phyloP scores from a whole-genome alignment of 2,113 vertebrate genomes.

The Probosciger aterrimus region DNA sequence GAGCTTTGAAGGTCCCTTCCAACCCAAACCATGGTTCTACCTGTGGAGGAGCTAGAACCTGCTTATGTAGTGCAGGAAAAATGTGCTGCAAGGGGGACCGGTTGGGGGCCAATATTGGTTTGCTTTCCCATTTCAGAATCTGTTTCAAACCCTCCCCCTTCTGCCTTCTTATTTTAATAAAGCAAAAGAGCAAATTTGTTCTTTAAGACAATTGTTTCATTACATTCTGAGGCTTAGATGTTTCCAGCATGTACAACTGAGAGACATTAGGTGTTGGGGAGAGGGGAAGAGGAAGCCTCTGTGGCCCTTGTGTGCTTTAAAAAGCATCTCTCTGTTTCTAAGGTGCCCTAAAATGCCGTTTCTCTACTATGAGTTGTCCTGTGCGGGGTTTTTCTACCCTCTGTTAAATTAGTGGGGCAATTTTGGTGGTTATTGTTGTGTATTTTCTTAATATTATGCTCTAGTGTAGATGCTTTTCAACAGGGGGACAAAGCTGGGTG shows the following conservation, averaged over 20 bases:
- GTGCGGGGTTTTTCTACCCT: not conserved
- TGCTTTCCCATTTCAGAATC: not conserved
- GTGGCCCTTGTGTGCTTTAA: not conserved
- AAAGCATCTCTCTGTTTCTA: slow-evolving; percentile 50
- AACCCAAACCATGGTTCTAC: not conserved
- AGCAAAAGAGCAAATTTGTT: not conserved
- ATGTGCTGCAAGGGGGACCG: not conserved
- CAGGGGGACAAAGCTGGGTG: not conserved
- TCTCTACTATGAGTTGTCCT: not conserved
- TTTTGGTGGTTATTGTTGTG: not conserved
- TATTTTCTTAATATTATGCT: not conserved
- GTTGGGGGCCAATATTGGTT: not conserved
- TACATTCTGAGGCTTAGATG: not conserved
- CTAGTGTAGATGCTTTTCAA: not conserved
- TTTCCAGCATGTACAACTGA: not conserved
- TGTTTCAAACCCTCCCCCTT: not conserved
- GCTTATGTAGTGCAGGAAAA: not conserved
- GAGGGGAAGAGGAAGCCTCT: not conserved
- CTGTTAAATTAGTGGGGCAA: not conserved
- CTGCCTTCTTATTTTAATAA: not conserved
- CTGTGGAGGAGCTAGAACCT: not conserved
- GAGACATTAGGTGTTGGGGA: not conserved
- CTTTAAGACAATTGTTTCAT: not conserved
- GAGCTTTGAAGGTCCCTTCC: not conserved
- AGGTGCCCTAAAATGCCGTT: not conserved